Percentiles rank a stretch among this genome's conserved stretches.
Evolutionary conservation across 53 echinoderm and acorn worm genomes (phyloP).

Genomic region (Pentamera pediparva): DNA sequence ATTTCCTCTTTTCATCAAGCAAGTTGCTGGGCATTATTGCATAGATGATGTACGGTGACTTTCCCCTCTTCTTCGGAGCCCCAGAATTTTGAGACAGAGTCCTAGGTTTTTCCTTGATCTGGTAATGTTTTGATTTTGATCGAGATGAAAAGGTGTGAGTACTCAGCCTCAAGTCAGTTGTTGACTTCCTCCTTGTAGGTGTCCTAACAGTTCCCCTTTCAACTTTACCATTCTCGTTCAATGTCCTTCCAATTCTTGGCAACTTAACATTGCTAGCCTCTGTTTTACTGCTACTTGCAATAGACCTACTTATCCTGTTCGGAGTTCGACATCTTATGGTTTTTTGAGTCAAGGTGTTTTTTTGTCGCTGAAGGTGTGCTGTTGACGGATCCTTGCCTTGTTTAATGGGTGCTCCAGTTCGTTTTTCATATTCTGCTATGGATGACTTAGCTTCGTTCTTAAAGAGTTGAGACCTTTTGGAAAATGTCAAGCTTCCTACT

Average conservation of each 20-base stretch:
- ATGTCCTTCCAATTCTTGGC: conserved; percentile 3
- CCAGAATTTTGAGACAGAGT: not conserved
- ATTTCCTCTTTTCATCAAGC: conserved; percentile 54
- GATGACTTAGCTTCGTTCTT: not conserved
- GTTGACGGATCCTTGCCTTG: too few relatives aligned
- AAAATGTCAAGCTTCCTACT: not conserved
- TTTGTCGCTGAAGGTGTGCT: not conserved
- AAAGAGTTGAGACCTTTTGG: not conserved
- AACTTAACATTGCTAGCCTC: conserved; percentile 22
- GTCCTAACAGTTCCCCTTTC: not conserved
- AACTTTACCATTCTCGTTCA: not conserved
- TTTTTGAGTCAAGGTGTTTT: not conserved
- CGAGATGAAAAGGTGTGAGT: conserved; percentile 23
- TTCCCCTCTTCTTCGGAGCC: conserved; percentile 35
- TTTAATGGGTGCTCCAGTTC: not conserved
- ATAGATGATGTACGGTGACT: conserved; percentile 57
- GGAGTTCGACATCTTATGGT: conserved; percentile 16
- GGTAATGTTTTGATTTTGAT: conserved; percentile 1
- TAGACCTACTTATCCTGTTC: not conserved
- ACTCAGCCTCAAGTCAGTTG: conserved; percentile 1
- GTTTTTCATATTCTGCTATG: not conserved
- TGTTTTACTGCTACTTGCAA: not conserved
- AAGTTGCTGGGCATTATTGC: conserved; percentile 80
- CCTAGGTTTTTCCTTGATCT: conserved; percentile 10
- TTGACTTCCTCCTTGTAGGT: not conserved